phyloP scores from a whole-genome alignment of 2,113 vertebrate species.

The Carassius carassius region DNA sequence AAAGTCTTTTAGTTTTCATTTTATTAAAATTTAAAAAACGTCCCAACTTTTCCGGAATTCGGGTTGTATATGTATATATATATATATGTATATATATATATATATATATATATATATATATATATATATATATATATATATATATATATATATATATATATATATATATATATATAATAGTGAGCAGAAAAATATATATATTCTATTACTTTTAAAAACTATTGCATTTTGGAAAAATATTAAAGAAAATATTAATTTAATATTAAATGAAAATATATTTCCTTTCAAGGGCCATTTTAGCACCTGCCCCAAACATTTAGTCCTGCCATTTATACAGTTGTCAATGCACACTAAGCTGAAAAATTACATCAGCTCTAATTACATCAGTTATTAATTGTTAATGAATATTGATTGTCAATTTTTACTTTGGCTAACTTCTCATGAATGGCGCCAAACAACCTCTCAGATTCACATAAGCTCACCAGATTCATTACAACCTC shows the following conservation, averaged over 20 bases:
- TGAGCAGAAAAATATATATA: not conserved
- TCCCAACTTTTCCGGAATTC: too few species aligned
- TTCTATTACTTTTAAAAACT: not conserved
- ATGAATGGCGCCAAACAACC: not conserved
- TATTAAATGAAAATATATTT: not conserved
- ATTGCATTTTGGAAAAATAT: not conserved
- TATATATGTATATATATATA: too few species aligned
- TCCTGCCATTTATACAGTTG: not conserved
- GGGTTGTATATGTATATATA: too few species aligned
- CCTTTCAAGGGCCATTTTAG: not conserved
- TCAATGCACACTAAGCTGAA: not conserved
- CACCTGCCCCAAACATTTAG: not conserved
- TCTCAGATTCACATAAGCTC: not conserved
- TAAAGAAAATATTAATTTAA: too few species aligned
- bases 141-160: too few species aligned
- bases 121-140: too few species aligned
- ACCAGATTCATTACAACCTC: conserved; percentile 8
- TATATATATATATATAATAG: too few species aligned
- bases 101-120: too few species aligned
- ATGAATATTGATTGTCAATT: not conserved
- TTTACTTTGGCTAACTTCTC: not conserved
- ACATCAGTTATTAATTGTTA: not conserved
- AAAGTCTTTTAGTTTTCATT: too few species aligned
- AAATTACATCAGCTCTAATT: not conserved
- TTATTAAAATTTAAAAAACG: too few species aligned